A percentile compares a stretch with the other conserved stretches of the same genome.
These are phyloP conservation scores for Drosophila koepferae DNA, from an alignment of 2,888 invertebrate genomes.

Conservation along the genomic window DNA sequence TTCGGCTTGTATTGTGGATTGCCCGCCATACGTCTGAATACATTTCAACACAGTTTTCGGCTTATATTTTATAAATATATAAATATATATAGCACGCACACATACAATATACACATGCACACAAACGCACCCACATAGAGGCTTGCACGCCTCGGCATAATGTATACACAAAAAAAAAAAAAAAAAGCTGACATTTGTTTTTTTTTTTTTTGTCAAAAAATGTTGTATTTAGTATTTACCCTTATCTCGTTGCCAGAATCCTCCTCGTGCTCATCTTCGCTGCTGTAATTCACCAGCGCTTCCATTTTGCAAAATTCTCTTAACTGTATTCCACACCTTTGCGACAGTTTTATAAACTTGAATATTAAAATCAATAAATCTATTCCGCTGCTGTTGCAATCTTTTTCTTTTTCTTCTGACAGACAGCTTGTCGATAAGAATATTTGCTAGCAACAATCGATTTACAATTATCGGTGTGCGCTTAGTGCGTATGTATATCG, in stretches of 20 bases:
- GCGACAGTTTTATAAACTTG: conserved; percentile 10
- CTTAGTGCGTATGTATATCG: conserved; percentile 5
- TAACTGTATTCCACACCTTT: conserved; percentile 15
- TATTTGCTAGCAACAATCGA: neutral
- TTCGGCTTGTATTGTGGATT: conserved; percentile 16
- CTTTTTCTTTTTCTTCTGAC: conserved; percentile 27
- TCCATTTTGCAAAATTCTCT: conserved; percentile 87
- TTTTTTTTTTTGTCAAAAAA: conserved; percentile 30
- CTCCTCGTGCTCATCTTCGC: conserved; percentile 90
- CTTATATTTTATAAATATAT: conserved; percentile 23
- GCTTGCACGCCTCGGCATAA: conserved; percentile 34
- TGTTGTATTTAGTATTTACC: conserved; percentile 78
- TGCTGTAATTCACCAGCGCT: conserved; percentile 91
- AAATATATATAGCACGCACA: conserved; percentile 20
- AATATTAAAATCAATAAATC: conserved; percentile 57
- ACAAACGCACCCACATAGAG: neutral
- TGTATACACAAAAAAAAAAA: conserved; percentile 52
- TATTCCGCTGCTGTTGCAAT: conserved; percentile 32
- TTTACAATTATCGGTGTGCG: neutral
- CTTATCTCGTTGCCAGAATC: conserved; percentile 75
- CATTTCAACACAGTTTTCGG: conserved; percentile 18
- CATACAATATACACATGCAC: no score
- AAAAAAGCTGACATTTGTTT: conserved; percentile 43
- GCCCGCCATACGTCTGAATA: conserved; percentile 16
- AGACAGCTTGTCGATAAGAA: conserved; percentile 21